A percentile compares a stretch with the other conserved stretches of the same genome.
These are phyloP conservation scores for Aegotheles bennettii DNA, from an alignment of 2,113 vertebrate genomes.

Conservation along the genomic window DNA sequence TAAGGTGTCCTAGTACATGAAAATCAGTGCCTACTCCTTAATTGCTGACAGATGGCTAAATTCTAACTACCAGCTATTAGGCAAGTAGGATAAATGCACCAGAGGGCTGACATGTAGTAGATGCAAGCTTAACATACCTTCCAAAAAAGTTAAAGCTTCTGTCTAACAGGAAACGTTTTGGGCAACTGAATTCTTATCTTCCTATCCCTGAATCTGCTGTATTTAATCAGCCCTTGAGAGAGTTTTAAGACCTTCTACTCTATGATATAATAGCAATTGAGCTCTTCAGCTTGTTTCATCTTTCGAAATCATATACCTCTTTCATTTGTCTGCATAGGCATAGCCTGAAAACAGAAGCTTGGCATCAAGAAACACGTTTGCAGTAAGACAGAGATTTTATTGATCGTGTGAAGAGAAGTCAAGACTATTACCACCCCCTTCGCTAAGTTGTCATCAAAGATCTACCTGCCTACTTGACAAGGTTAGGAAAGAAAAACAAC, in stretches of 20 bases:
- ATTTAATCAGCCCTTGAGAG: background rate
- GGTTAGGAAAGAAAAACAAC: background rate
- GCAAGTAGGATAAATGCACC: background rate
- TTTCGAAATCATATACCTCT: background rate
- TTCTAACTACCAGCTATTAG: background rate
- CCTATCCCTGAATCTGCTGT: background rate
- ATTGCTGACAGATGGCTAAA: conserved; percentile 28
- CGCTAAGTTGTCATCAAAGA: background rate
- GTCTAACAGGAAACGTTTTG: background rate
- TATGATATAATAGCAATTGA: background rate
- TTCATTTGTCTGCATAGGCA: background rate
- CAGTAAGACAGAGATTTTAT: background rate
- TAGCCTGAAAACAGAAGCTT: background rate
- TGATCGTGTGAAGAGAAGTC: background rate
- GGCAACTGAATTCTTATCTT: background rate
- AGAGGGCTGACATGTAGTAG: background rate
- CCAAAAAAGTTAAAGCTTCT: background rate
- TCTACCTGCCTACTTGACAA: background rate
- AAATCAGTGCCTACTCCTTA: background rate
- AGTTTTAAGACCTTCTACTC: background rate
- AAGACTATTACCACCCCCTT: background rate
- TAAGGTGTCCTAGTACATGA: background rate
- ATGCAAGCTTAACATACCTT: background rate
- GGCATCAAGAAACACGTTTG: background rate
- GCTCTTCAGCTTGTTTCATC: background rate